A percentile compares a stretch with the other conserved stretches of the same genome.
Conservation (phyloP, 2,113 vertebrate genomes). For the Bettongia penicillata region DNA sequence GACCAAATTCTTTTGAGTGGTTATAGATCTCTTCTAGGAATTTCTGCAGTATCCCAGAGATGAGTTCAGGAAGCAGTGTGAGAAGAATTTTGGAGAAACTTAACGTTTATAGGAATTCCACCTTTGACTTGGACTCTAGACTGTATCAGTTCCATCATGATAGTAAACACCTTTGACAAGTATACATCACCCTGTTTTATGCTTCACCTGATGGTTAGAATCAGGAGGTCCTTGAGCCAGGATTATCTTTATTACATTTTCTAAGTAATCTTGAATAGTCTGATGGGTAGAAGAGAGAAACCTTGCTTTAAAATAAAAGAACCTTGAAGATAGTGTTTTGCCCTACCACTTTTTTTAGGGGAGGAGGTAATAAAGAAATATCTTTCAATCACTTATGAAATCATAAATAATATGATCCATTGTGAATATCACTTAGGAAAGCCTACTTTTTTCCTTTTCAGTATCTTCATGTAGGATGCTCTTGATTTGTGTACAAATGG, state of each 20-base stretch:
- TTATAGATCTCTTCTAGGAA: too few species aligned
- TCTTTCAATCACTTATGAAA: neutral
- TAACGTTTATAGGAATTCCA: too few species aligned
- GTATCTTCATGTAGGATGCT: neutral
- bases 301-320: neutral
- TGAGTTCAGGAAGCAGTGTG: too few species aligned
- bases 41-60: too few species aligned
- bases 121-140: too few species aligned
- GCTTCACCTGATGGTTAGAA: neutral
- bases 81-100: too few species aligned
- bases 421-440: neutral
- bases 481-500: neutral
- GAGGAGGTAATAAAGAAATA: neutral
- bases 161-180: too few species aligned
- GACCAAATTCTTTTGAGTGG: too few species aligned
- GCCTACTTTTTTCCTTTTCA: neutral
- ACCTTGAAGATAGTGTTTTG: neutral
- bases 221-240: neutral
- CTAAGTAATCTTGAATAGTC: neutral
- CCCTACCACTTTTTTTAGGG: neutral
- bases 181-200: neutral
- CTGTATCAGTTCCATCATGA: too few species aligned
- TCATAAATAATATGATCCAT: neutral
- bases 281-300: neutral
- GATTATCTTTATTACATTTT: neutral